These are phyloP conservation scores for Drosophila mayri DNA, from an alignment of 1,140 invertebrate genomes.

Conservation along the genomic window DNA sequence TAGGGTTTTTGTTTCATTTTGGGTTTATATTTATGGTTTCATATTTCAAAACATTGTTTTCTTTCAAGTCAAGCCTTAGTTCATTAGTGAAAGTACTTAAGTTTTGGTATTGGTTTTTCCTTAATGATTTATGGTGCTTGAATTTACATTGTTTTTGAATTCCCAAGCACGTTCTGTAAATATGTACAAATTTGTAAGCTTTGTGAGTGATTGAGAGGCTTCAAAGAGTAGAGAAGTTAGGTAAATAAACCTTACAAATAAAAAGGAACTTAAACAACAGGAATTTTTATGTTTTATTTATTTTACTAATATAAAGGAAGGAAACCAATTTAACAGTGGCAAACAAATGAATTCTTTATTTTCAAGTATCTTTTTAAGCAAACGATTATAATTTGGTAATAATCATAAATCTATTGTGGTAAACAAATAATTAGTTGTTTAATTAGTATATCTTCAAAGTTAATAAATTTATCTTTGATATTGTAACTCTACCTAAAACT, in stretches of 20 bases:
- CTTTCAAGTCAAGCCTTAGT: background rate
- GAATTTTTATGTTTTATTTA: background rate
- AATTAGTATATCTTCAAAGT: background rate
- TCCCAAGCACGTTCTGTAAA: constrained; percentile 22
- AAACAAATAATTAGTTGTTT: no score
- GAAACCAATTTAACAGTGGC: background rate
- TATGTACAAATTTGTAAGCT: constrained; percentile 1
- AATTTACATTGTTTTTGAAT: background rate
- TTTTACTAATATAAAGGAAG: background rate
- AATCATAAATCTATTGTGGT: no score
- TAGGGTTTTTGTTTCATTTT: background rate
- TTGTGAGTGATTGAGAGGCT: background rate
- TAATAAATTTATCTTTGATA: background rate
- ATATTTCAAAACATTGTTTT: no score
- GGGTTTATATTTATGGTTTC: background rate
- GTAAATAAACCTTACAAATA: background rate
- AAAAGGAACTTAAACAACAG: background rate
- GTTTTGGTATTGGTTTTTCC: background rate
- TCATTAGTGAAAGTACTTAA: background rate
- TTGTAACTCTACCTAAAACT: no score
- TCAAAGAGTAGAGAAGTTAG: background rate
- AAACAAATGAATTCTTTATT: background rate
- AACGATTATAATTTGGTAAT: no score
- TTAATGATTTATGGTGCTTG: background rate
- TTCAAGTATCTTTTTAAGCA: background rate